phyloP scores from a whole-genome alignment of 2,797 vertebrate species.

The Pteropus rufus region DNA sequence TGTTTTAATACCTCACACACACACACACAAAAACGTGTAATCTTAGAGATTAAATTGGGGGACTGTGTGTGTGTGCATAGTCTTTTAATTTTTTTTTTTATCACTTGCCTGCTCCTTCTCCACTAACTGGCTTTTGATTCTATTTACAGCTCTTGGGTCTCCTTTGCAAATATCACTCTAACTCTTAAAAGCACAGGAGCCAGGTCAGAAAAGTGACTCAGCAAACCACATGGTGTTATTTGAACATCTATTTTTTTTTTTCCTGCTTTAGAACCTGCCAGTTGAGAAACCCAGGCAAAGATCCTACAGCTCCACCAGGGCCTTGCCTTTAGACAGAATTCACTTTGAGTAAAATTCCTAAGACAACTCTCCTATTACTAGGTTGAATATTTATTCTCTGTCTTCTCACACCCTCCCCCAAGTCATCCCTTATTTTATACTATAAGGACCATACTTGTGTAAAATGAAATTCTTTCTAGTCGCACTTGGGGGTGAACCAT shows the following conservation, averaged over 20 bases:
- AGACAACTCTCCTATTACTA: background rate
- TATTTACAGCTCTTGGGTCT: constrained; percentile 58
- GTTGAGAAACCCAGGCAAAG: constrained; percentile 44
- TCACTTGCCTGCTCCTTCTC: background rate
- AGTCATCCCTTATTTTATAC: constrained; percentile 13
- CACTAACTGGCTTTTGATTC: constrained; percentile 50
- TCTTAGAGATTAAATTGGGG: background rate
- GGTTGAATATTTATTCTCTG: background rate
- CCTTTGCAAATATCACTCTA: constrained; percentile 64
- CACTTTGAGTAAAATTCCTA: constrained; percentile 26
- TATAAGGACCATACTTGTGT: background rate
- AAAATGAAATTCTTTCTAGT: constrained; percentile 37
- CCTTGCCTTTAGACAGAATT: constrained; percentile 12
- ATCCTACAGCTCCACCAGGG: background rate
- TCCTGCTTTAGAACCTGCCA: constrained; percentile 32
- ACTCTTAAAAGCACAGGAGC: constrained; percentile 65
- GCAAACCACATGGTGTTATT: constrained; percentile 73
- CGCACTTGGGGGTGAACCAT: background rate
- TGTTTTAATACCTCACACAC: background rate
- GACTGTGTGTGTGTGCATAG: background rate
- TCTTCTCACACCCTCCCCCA: background rate
- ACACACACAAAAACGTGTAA: background rate
- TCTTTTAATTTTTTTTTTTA: background rate
- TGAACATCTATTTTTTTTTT: constrained; percentile 18
- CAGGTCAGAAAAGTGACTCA: constrained; percentile 75